Percentiles rank a stretch among this genome's conserved stretches.
phyloP scores from a whole-genome alignment of 2,797 vertebrate species.

The Fratercula arctica region DNA sequence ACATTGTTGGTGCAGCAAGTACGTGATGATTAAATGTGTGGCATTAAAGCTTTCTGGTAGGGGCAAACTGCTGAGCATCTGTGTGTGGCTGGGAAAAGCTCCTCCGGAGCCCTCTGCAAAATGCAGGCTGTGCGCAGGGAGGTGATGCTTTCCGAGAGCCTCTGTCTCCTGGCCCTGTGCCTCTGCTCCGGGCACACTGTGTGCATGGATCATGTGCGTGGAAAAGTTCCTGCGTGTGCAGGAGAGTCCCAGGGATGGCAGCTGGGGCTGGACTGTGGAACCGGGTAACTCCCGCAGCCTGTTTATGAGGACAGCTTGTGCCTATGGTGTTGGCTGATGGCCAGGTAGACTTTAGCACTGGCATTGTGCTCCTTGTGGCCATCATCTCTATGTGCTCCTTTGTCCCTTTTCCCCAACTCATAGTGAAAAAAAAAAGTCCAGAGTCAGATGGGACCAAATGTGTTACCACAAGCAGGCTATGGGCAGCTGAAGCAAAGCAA shows the following conservation, averaged over 20 bases:
- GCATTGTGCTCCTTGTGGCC: neutral
- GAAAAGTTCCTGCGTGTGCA: neutral
- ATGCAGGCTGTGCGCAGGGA: neutral
- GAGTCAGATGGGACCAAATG: neutral
- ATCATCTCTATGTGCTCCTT: neutral
- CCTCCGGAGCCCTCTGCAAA: neutral
- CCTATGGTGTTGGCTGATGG: neutral
- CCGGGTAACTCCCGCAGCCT: neutral
- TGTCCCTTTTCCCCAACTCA: neutral
- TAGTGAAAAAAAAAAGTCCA: neutral
- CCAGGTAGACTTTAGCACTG: neutral
- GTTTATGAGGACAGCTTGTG: neutral
- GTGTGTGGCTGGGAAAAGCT: neutral
- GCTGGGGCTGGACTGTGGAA: neutral
- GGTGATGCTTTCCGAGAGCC: neutral
- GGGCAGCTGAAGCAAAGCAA: neutral
- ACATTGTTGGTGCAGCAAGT: neutral
- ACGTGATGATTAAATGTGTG: neutral
- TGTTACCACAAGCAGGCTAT: neutral
- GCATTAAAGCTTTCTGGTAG: neutral
- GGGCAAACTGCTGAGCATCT: neutral
- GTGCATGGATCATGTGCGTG: accelerated
- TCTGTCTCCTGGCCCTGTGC: accelerated
- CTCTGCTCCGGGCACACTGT: accelerated
- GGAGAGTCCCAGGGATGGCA: neutral